A percentile compares a stretch with the other conserved stretches of the same genome.
These are phyloP conservation scores for Thaumetopoea pityocampa DNA, from an alignment of 1,140 invertebrate species.

Conservation along the genomic window DNA sequence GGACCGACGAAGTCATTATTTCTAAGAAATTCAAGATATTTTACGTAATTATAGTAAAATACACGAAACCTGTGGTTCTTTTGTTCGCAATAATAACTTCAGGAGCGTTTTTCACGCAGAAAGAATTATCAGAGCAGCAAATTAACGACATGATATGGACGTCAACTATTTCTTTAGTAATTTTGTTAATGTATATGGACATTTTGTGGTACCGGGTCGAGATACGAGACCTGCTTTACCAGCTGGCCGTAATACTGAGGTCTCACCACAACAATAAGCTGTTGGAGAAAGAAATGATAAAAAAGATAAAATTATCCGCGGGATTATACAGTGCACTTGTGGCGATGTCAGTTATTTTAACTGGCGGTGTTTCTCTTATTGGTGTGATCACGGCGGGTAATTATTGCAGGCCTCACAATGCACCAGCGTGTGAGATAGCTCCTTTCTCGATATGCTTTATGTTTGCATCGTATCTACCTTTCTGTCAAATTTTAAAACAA, in stretches of 20 bases:
- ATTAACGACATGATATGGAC: constrained; percentile 6
- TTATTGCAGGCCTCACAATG: too few species aligned
- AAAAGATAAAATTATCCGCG: constrained; percentile 6
- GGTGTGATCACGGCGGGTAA: constrained; percentile 7
- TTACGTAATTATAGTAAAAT: too few species aligned
- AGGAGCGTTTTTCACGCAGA: constrained; percentile 18
- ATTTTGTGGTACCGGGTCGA: background rate
- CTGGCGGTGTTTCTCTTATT: constrained; percentile 3
- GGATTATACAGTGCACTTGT: background rate
- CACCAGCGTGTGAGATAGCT: too few species aligned
- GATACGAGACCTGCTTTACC: constrained; percentile 6
- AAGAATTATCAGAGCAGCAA: constrained; percentile 18
- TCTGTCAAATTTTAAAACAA: too few species aligned
- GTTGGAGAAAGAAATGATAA: constrained; percentile 14
- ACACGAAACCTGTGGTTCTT: too few species aligned
- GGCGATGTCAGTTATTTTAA: background rate
- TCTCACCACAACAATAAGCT: constrained; percentile 13
- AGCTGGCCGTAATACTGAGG: constrained; percentile 11
- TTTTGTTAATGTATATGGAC: constrained; percentile 6
- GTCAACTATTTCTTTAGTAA: background rate
- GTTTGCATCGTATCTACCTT: too few species aligned
- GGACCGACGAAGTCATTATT: too few species aligned
- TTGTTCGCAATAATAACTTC: background rate
- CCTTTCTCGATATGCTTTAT: too few species aligned
- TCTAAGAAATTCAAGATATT: too few species aligned